Evolutionary conservation across 35 echinoderm and acorn worm genomes (phyloP), one percentile per base, ranked within the genome.

Genomic region (Stichopus chloronotus): DNA sequence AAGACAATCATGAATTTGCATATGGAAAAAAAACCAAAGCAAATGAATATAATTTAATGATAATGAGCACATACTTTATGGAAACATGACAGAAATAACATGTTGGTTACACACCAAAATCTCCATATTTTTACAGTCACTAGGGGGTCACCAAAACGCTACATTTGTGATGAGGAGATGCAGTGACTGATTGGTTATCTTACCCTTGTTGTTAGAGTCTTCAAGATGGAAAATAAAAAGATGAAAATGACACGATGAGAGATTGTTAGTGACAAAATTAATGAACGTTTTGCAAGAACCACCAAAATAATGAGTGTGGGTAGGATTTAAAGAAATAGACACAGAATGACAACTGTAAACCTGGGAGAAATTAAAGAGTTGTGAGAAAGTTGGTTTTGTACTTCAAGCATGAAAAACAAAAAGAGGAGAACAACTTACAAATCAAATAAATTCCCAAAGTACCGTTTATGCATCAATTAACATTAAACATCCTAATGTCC

Each of bases 121-220:
- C 19, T 65, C 30, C 19, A 14, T 65, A 65, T 19, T 65, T 11
- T 14, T 19, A 65, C 61, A 65, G 61, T 65, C 61, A 65, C 61
- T 65, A 83, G 55, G 55, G 80, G 80, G 80, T 83, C 25, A 83
- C 80, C 80, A 83, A 83, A 55, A 83, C 53, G 80, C 80, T 83
- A 83, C 25, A 83, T 55, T 55, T 43, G 53, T 81, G 80, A 56
- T 24, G 80, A 55, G 55, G 80, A 52, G 53, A 65, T 65, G 61
- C 61, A 65, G 19, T 19, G 11, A 65, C 61, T 19, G 61, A 65
- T 65, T 65, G 61, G 61, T 14, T 56, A 83, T 83, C 80, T 83
- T 83, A 83, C 80, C 80, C 80, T 83, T 83, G 80, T 83, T 43
- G 80, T 83, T 83, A 14, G 80, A 83, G 52, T 83, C 80, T 83